Percentiles rank a stretch among this genome's conserved stretches.
These are phyloP conservation scores for Cossypha niveicapilla DNA, from an alignment of 2,797 vertebrate species.

Conservation along the genomic window DNA sequence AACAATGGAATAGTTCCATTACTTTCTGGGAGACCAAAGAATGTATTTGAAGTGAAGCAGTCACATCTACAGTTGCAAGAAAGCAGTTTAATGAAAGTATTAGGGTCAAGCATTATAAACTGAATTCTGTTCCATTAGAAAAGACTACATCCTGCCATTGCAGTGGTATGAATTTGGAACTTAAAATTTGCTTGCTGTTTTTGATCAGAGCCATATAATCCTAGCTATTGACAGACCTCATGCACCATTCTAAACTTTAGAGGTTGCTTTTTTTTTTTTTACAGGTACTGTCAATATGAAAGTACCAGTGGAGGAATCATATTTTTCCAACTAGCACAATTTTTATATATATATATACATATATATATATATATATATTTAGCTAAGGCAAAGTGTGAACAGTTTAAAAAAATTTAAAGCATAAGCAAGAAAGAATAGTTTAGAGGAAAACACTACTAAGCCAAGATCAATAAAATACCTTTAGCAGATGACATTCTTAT, in stretches of 20 bases:
- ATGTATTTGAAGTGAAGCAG: neutral
- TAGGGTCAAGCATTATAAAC: neutral
- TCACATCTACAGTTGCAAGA: neutral
- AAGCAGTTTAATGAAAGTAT: neutral
- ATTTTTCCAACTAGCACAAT: neutral
- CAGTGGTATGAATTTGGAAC: neutral
- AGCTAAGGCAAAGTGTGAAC: neutral
- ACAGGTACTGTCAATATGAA: neutral
- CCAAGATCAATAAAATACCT: neutral
- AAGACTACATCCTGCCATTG: neutral
- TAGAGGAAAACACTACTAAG: neutral
- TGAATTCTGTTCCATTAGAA: neutral
- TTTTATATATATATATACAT: neutral
- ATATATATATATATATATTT: neutral
- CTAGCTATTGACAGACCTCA: neutral
- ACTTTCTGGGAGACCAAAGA: neutral
- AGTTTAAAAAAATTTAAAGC: neutral
- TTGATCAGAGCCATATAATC: neutral
- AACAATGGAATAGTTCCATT: neutral
- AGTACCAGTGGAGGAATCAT: neutral
- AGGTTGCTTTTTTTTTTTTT: neutral
- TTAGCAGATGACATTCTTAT: neutral
- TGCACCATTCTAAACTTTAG: neutral
- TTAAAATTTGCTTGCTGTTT: neutral
- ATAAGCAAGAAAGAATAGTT: neutral